Percentiles rank a stretch among this genome's conserved stretches.
Evolutionary conservation across 2,888 invertebrate species (phyloP).

Genomic region (Callosobruchus maculatus): DNA sequence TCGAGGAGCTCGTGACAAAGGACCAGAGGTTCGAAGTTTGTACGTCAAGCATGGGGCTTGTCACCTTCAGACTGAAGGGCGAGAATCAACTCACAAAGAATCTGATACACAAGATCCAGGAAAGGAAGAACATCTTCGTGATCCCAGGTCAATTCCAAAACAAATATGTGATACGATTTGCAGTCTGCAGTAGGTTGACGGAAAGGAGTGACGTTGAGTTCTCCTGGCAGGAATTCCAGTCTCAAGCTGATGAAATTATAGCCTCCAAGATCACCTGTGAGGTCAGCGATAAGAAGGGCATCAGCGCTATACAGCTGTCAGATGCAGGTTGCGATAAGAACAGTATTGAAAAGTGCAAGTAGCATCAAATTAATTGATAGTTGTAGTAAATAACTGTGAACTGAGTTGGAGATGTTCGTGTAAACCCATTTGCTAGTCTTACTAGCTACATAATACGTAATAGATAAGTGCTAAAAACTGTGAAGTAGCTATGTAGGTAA

Average conservation of each 20-base stretch:
- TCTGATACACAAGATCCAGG: slow-evolving; percentile 68
- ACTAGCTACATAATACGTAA: too few relatives aligned
- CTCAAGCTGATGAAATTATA: slow-evolving; percentile 29
- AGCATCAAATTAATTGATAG: slow-evolving; percentile 1
- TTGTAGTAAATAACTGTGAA: too few relatives aligned
- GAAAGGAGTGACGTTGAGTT: slow-evolving; percentile 68
- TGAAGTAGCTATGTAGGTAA: too few relatives aligned
- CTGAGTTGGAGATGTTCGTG: too few relatives aligned
- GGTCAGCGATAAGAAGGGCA: slow-evolving; percentile 18
- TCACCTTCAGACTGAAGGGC: slow-evolving; percentile 84
- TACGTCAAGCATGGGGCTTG: slow-evolving; percentile 58
- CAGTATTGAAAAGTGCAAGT: slow-evolving; percentile 32
- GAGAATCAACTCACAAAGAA: slow-evolving; percentile 66
- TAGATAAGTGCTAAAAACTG: too few relatives aligned
- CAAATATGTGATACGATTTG: slow-evolving; percentile 74
- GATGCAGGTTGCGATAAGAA: slow-evolving; percentile 26
- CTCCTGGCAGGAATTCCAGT: slow-evolving; percentile 56
- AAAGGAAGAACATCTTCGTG: slow-evolving; percentile 76
- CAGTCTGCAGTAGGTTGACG: slow-evolving; percentile 72
- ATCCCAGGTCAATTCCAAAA: slow-evolving; percentile 71
- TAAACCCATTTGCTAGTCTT: too few relatives aligned
- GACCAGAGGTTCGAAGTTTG: slow-evolving; percentile 78
- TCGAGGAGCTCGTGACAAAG: slow-evolving; percentile 66
- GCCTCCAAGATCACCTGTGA: slow-evolving; percentile 14
- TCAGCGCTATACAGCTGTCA: slow-evolving; percentile 16